Evolutionary conservation across 1,140 invertebrate species (phyloP).

Genomic region (Panonychus citri): DNA sequence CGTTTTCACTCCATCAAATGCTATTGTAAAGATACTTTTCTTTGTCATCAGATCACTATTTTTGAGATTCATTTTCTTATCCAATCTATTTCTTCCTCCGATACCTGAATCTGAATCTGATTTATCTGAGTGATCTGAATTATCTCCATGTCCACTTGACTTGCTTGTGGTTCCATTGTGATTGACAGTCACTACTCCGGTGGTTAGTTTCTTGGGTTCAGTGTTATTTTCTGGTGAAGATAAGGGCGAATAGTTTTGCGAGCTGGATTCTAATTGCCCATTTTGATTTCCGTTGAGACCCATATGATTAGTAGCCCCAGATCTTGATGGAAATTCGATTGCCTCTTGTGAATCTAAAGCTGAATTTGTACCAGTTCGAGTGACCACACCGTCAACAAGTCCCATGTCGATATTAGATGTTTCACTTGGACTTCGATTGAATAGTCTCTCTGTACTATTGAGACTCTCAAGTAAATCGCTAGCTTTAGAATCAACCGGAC

Average conservation of each 20-base stretch:
- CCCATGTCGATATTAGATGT: background rate
- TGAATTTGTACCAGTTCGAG: background rate
- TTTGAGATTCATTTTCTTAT: slow-evolving; percentile 7
- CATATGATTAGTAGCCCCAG: too few relatives aligned
- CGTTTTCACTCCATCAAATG: slow-evolving; percentile 58
- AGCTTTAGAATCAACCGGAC: background rate
- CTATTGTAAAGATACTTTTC: slow-evolving; percentile 78
- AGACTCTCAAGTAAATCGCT: too few relatives aligned
- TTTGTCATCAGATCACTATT: slow-evolving; percentile 40
- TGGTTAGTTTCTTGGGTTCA: too few relatives aligned
- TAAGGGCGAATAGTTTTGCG: too few relatives aligned
- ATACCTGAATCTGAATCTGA: slow-evolving; percentile 15
- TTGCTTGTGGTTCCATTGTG: background rate
- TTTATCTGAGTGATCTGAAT: background rate
- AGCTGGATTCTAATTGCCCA: too few relatives aligned
- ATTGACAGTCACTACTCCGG: background rate
- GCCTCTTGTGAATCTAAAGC: too few relatives aligned
- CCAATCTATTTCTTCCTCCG: background rate
- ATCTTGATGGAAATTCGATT: too few relatives aligned
- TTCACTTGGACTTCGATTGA: background rate
- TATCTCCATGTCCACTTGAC: background rate
- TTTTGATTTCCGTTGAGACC: too few relatives aligned
- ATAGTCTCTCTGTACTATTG: too few relatives aligned
- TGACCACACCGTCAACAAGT: background rate
- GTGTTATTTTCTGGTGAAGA: too few relatives aligned